These are phyloP conservation scores for Argyra leucocephala DNA, from an alignment of 2,888 invertebrate genomes.

Conservation along the genomic window DNA sequence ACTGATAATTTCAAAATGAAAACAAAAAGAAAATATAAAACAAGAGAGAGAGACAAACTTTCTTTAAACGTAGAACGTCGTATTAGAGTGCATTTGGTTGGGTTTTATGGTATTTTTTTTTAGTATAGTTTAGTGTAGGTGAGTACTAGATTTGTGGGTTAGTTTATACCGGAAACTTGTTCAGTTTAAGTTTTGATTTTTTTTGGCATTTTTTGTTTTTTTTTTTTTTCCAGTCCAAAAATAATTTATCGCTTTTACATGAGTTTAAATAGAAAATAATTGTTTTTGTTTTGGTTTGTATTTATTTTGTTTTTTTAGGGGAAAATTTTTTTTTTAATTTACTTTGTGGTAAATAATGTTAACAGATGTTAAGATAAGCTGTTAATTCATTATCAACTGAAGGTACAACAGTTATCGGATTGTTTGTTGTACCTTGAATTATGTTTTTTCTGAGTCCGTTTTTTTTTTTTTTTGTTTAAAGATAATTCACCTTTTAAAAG, in stretches of 20 bases:
- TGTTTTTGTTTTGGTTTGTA: background rate
- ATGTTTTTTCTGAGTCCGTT: background rate
- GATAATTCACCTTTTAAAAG: no score
- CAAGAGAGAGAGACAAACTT: no score
- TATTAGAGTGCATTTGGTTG: no score
- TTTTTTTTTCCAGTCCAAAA: background rate
- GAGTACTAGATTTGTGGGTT: no score
- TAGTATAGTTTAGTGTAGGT: no score
- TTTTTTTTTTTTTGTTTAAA: background rate
- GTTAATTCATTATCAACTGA: background rate
- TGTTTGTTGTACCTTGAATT: background rate
- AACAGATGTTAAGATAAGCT: slow-evolving; percentile 4
- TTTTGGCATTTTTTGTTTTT: background rate
- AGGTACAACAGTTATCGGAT: background rate
- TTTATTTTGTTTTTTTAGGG: background rate
- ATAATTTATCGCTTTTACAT: background rate
- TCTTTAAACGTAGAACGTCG: no score
- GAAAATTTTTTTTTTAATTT: background rate
- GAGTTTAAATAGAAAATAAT: background rate
- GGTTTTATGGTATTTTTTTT: no score
- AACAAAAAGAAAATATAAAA: no score
- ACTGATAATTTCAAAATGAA: no score
- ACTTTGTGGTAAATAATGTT: background rate
- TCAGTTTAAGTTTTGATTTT: no score
- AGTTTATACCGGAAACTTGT: no score